Evolutionary conservation across 1,140 invertebrate species (phyloP), one percentile per base, ranked within the genome.

Genomic region (Condylostylus longicornis): DNA sequence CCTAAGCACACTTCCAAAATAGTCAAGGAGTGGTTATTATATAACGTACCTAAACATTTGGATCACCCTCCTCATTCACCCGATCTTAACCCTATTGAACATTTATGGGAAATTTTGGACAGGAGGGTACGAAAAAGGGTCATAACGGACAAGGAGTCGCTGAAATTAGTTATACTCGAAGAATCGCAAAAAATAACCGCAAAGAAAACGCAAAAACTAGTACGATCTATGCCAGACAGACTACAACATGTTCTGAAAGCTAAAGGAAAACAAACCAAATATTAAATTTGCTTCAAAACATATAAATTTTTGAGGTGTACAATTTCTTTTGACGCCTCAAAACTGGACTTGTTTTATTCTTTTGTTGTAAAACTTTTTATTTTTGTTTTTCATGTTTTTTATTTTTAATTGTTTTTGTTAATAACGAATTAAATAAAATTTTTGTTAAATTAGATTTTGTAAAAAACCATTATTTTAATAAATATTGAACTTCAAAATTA

Each of bases 1-100:
- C 35, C 40, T 12, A 61, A 61, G 33, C 53, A 62, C 29, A 52
- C 45, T 4, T 32, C 46, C 8, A 21, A 36, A 13, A 35, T 46
- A 14, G 42, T 40, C 1, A 43, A 44, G 21, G 20, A 47, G 20
- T 59, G 42, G 41, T 40, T 61, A 25, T 27, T 42, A 6, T 42
- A 42, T 17, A 33, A 41, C 17, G 19, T 10, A 21, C 14, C 13
- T 3, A 15, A 41, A 41, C 23, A 49, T 35, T 28, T 57, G 7
- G 19, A 48, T 21, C 47, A 37, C 32, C 47, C 52, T n/a, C 39
- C 54, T 20, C 53, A 61, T 23, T 35, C 33, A 9, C 42, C 48
- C n/a, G 45, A 47, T 30, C 13, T 47, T 13, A 47, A 49, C 32
- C 36, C 29, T 6, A 45, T 49, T 21, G 43, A 47, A 32, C 32